phyloP scores from a whole-genome alignment of 2,797 vertebrate genomes.

The Enteromius afrohamiltoni region DNA sequence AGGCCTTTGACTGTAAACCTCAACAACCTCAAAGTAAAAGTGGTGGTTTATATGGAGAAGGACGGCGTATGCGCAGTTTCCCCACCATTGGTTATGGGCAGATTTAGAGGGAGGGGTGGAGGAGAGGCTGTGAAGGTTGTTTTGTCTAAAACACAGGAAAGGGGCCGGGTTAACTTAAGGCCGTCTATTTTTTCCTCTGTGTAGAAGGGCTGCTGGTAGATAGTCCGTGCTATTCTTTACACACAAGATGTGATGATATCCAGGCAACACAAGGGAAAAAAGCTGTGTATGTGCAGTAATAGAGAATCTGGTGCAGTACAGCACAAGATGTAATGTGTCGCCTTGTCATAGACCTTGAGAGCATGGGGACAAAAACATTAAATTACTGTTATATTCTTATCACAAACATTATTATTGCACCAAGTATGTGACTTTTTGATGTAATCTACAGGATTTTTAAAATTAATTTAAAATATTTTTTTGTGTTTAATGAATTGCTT shows the following conservation, averaged over 20 bases:
- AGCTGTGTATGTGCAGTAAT: conserved; percentile 23
- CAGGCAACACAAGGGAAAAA: conserved; percentile 28
- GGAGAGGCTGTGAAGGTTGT: conserved; percentile 56
- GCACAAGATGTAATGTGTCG: conserved; percentile 46
- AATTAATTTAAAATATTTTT: too few species aligned
- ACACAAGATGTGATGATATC: conserved; percentile 48
- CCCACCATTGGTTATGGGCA: conserved; percentile 35
- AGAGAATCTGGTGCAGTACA: conserved; percentile 32
- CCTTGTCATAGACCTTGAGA: conserved; percentile 32
- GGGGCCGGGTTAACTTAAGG: conserved; percentile 58
- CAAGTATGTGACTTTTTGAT: neutral
- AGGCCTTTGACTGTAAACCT: conserved; percentile 38
- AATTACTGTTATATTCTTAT: neutral
- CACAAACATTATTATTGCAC: neutral
- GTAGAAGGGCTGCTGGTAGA: conserved; percentile 28
- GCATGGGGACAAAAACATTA: neutral
- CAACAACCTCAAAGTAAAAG: conserved; percentile 53
- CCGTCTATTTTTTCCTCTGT: conserved; percentile 51
- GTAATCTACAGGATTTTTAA: neutral
- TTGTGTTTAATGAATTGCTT: neutral
- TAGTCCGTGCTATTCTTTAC: conserved; percentile 32
- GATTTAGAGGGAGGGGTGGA: conserved; percentile 48
- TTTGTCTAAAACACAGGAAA: conserved; percentile 67
- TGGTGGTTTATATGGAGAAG: conserved; percentile 19
- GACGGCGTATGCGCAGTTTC: conserved; percentile 37